Percentiles rank a stretch among this genome's conserved stretches.
Conservation (phyloP, 2,888 invertebrate species). For the Platycheirus rosarum region DNA sequence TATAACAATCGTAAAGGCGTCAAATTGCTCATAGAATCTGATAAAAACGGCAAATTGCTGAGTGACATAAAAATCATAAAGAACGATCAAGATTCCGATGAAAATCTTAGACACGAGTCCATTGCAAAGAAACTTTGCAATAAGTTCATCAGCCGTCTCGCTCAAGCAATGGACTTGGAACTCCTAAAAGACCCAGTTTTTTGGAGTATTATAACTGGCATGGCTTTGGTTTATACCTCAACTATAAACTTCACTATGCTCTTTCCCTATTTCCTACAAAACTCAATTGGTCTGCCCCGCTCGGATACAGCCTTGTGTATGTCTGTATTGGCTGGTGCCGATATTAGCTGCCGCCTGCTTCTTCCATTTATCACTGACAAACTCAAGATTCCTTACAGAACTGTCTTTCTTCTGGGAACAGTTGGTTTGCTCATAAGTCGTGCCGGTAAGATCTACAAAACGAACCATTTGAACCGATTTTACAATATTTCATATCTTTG, state of each 20-base stretch:
- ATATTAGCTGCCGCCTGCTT: constrained; percentile 86
- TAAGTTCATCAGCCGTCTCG: constrained; percentile 79
- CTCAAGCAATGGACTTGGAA: constrained; percentile 85
- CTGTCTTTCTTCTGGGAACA: constrained; percentile 86
- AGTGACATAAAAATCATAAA: constrained; percentile 69
- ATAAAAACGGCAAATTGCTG: constrained; percentile 65
- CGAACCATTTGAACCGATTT: not conserved
- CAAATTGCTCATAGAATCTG: constrained; percentile 76
- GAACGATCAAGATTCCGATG: constrained; percentile 5
- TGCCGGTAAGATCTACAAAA: constrained; percentile 72
- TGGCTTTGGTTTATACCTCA: constrained; percentile 87
- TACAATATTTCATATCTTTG: constrained; percentile 15
- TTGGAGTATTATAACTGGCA: constrained; percentile 87
- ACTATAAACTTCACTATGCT: constrained; percentile 88
- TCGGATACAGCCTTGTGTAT: constrained; percentile 87
- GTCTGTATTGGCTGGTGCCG: constrained; percentile 88
- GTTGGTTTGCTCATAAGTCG: constrained; percentile 84
- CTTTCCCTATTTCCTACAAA: constrained; percentile 86
- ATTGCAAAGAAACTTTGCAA: constrained; percentile 75
- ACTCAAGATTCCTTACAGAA: constrained; percentile 85
- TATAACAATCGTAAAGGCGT: constrained; percentile 79
- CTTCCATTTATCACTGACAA: constrained; percentile 86
- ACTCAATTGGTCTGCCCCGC: constrained; percentile 81
- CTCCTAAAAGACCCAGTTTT: constrained; percentile 86
- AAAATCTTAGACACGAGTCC: constrained; percentile 20